Percentiles rank a stretch among this genome's conserved stretches.
Conservation (phyloP, 1,140 invertebrate species). For the Watersipora subatra region DNA sequence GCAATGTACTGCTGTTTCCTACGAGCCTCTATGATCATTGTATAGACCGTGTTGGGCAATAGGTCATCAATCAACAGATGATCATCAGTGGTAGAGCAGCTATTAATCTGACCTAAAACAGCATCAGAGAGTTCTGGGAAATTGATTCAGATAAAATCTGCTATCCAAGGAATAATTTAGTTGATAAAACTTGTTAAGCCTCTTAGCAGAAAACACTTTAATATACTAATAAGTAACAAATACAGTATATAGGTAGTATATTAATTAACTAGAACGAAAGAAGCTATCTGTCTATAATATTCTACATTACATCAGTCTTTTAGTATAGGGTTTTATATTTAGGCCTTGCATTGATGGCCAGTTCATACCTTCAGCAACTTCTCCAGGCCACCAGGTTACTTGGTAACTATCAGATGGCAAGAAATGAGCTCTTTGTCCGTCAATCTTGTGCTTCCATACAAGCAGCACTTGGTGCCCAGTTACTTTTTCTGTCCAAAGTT, state of each 20-base stretch:
- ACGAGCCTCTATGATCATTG: constrained; percentile 36
- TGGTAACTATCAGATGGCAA: constrained; percentile 34
- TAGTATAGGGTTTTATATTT: too few species aligned
- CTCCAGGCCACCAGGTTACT: constrained; percentile 41
- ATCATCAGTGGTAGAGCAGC: constrained; percentile 33
- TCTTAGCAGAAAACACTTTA: too few species aligned
- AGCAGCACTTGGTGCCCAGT: constrained; percentile 38
- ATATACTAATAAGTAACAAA: too few species aligned
- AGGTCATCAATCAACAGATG: constrained; percentile 32
- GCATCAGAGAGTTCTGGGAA: background rate
- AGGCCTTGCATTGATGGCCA: too few species aligned
- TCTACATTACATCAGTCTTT: too few species aligned
- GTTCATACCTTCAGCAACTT: constrained; percentile 22
- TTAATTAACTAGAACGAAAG: too few species aligned
- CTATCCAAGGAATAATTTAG: too few species aligned
- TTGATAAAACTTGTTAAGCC: too few species aligned
- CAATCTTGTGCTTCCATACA: constrained; percentile 34
- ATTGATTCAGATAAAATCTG: too few species aligned
- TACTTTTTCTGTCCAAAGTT: constrained; percentile 36
- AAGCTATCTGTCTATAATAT: too few species aligned
- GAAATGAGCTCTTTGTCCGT: constrained; percentile 26
- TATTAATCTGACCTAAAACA: constrained; percentile 26
- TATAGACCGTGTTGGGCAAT: constrained; percentile 29
- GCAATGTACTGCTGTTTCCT: constrained; percentile 33
- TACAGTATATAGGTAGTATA: too few species aligned